Conservation (phyloP, 2,888 invertebrate species). For the Oscheius myriophilus region DNA sequence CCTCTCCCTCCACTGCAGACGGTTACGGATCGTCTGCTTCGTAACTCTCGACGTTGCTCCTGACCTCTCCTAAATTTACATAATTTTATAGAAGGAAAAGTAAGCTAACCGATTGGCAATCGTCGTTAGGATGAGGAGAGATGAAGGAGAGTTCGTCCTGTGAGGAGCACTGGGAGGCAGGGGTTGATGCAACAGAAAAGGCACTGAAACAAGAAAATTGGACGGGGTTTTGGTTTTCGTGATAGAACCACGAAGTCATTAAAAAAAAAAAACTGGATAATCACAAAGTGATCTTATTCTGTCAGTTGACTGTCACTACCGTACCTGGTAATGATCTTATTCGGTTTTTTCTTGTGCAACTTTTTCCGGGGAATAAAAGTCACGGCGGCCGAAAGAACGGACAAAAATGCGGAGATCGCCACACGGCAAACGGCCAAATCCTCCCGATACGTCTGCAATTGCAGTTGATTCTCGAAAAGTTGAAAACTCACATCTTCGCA, state of each 20-base stretch:
- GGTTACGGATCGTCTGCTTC: conserved; percentile 12
- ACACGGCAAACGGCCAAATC: background rate
- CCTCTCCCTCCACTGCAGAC: conserved; percentile 32
- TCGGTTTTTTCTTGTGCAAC: conserved; percentile 42
- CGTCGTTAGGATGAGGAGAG: background rate
- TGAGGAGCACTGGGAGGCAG: conserved; percentile 56
- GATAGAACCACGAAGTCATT: conserved; percentile 35
- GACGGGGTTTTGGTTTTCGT: conserved; percentile 3
- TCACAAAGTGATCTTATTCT: no score
- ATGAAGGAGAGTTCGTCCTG: conserved; percentile 8
- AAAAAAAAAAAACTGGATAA: background rate
- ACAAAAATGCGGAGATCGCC: conserved; percentile 34
- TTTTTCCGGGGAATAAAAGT: conserved; percentile 44
- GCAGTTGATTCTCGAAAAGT: background rate
- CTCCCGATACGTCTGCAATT: background rate
- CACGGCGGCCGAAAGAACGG: conserved; percentile 38
- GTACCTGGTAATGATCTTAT: conserved; percentile 44
- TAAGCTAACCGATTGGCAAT: background rate
- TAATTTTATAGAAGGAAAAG: no score
- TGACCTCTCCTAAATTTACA: background rate
- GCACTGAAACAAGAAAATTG: conserved; percentile 42
- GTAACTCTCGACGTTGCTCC: conserved; percentile 3
- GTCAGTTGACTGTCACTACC: no score
- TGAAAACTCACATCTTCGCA: background rate
- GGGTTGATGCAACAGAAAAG: conserved; percentile 62